A percentile compares a stretch with the other conserved stretches of the same genome.
These are phyloP conservation scores for Drosophila nigricruria DNA, from an alignment of 2,888 invertebrate genomes.

Conservation along the genomic window DNA sequence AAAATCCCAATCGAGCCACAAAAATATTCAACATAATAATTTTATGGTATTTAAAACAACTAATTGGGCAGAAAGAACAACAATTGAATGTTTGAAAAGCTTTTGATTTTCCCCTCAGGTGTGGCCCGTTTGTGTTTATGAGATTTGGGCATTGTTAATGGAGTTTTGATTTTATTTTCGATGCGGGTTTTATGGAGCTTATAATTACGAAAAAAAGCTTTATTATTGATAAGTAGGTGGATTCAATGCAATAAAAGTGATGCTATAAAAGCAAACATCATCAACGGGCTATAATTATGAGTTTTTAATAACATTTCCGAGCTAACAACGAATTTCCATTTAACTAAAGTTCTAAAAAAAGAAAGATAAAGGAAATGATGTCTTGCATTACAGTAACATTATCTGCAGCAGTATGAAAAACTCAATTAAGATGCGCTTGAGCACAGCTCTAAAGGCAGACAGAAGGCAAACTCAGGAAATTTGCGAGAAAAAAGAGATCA, in stretches of 20 bases:
- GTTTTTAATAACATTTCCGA: not conserved
- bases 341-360: not conserved
- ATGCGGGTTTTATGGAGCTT: slow-evolving; percentile 27
- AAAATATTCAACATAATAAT: slow-evolving; percentile 54
- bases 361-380: slow-evolving; percentile 46
- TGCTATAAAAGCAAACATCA: slow-evolving; percentile 3
- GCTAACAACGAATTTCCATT: not conserved
- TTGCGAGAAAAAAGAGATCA: slow-evolving; percentile 61
- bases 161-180: slow-evolving; percentile 19
- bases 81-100: slow-evolving; percentile 37
- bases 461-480: slow-evolving; percentile 50
- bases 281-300: not conserved
- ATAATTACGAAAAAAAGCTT: slow-evolving; percentile 33
- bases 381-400: slow-evolving; percentile 42
- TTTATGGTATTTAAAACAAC: slow-evolving; percentile 67
- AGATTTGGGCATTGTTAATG: slow-evolving; percentile 37
- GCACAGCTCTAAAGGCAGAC: slow-evolving; percentile 21
- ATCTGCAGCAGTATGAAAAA: slow-evolving; percentile 35
- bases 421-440: slow-evolving; percentile 63
- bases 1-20: slow-evolving; percentile 39
- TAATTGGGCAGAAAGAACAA: slow-evolving; percentile 62
- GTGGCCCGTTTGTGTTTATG: slow-evolving; percentile 43
- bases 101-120: slow-evolving; percentile 43
- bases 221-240: slow-evolving; percentile 31
- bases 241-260: slow-evolving; percentile 1